Conservation (phyloP, 1,140 invertebrate genomes). For the Triops cancriformis region DNA sequence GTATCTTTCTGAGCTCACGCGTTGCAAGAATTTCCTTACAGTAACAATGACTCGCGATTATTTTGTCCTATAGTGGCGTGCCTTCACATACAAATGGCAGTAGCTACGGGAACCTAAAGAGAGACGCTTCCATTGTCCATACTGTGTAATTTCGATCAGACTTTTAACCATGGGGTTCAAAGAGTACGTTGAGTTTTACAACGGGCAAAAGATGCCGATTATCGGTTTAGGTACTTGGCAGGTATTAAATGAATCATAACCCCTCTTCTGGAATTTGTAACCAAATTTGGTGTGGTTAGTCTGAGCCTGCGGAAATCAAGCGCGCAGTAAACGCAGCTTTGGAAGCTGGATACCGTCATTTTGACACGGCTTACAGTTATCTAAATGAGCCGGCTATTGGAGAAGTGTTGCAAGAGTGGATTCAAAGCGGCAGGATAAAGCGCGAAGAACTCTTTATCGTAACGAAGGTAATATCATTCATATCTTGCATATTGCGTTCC, state of each 20-base stretch:
- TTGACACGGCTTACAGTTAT: slow-evolving; percentile 59
- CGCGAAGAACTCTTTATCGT: too few relatives aligned
- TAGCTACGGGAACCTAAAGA: not conserved
- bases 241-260: slow-evolving; percentile 34
- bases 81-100: not conserved
- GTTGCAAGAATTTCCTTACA: not conserved
- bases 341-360: slow-evolving; percentile 57
- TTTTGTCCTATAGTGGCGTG: not conserved
- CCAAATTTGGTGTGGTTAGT: slow-evolving; percentile 14
- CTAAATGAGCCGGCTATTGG: slow-evolving; percentile 42
- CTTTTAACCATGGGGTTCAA: not conserved
- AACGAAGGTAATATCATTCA: too few relatives aligned
- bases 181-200: slow-evolving; percentile 32
- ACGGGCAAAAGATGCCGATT: slow-evolving; percentile 56
- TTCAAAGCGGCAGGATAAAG: too few relatives aligned
- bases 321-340: slow-evolving; percentile 57
- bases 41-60: not conserved
- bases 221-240: slow-evolving; percentile 72
- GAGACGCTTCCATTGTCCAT: not conserved
- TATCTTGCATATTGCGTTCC: too few relatives aligned
- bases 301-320: slow-evolving; percentile 44
- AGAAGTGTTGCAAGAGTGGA: too few relatives aligned
- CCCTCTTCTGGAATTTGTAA: not conserved
- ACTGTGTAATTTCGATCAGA: not conserved
- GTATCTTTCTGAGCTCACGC: not conserved